Conservation (phyloP, 1,140 invertebrate genomes). For the Drosophila ironensis region DNA sequence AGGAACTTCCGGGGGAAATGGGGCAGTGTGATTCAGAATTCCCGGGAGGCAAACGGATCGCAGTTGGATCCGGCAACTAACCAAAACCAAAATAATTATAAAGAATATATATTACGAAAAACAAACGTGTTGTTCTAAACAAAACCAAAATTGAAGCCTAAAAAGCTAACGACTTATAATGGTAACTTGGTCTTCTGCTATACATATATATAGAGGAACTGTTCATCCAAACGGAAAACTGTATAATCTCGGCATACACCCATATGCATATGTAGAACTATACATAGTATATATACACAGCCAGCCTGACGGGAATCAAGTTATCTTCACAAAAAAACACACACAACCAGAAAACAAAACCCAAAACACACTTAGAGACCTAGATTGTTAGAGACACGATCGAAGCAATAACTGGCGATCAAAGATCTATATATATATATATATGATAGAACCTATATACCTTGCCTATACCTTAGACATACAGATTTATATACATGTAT, state of each 20-base stretch:
- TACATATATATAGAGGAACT: constrained; percentile 43
- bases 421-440: constrained; percentile 20
- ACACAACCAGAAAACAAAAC: neutral
- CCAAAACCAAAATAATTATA: constrained; percentile 1
- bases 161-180: constrained; percentile 73
- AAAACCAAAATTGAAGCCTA: constrained; percentile 32
- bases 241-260: constrained; percentile 52
- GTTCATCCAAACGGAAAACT: constrained; percentile 46
- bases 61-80: constrained; percentile 10
- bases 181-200: constrained; percentile 77
- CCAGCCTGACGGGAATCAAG: constrained; percentile 41
- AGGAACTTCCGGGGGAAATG: neutral
- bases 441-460: constrained; percentile 28
- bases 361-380: constrained; percentile 40
- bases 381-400: constrained; percentile 49
- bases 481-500: constrained; percentile 69
- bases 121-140: constrained; percentile 39
- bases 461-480: constrained; percentile 55
- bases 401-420: constrained; percentile 33
- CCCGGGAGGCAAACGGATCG: neutral
- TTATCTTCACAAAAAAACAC: constrained; percentile 24
- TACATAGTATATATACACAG: constrained; percentile 28
- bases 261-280: constrained; percentile 18
- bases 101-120: constrained; percentile 15
- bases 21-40: neutral